Percentiles rank a stretch among this genome's conserved stretches.
Conservation (phyloP, 2,797 vertebrate species). For the Microcaecilia unicolor region DNA sequence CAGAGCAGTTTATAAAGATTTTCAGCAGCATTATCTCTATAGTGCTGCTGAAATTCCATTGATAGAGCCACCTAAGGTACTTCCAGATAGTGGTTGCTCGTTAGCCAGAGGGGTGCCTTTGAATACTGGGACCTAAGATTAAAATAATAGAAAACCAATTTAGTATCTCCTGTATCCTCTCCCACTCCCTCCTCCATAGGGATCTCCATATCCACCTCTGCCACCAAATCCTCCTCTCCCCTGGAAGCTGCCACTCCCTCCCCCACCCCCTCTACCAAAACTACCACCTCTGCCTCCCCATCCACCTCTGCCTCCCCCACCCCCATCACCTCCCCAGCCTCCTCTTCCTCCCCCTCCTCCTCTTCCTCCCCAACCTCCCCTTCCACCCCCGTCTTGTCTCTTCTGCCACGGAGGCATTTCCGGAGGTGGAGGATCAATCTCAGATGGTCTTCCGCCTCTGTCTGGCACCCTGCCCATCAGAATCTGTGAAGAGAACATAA, state of each 20-base stretch:
- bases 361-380: constrained; percentile 58
- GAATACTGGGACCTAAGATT: too few relatives aligned
- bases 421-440: constrained; percentile 79
- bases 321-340: constrained; percentile 32
- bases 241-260: constrained; percentile 24
- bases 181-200: constrained; percentile 42
- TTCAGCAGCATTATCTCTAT: too few relatives aligned
- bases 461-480: constrained; percentile 93
- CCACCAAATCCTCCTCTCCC: constrained; percentile 33
- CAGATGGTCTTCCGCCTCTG: constrained; percentile 84
- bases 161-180: constrained; percentile 49
- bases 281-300: constrained; percentile 19
- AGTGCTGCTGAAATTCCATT: too few relatives aligned
- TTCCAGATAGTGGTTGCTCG: too few relatives aligned
- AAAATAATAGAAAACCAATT: too few relatives aligned
- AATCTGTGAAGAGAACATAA: constrained; percentile 57
- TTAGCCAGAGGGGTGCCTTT: too few relatives aligned
- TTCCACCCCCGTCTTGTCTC: constrained; percentile 77
- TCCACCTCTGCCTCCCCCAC: constrained; percentile 29
- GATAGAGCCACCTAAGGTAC: too few relatives aligned
- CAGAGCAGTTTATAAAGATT: too few relatives aligned
- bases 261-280: constrained; percentile 3
- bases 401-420: constrained; percentile 95
- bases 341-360: constrained; percentile 47
- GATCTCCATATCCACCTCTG: constrained; percentile 52